phyloP scores from a whole-genome alignment of 2,888 invertebrate species.

The Steinernema carpocapsae region DNA sequence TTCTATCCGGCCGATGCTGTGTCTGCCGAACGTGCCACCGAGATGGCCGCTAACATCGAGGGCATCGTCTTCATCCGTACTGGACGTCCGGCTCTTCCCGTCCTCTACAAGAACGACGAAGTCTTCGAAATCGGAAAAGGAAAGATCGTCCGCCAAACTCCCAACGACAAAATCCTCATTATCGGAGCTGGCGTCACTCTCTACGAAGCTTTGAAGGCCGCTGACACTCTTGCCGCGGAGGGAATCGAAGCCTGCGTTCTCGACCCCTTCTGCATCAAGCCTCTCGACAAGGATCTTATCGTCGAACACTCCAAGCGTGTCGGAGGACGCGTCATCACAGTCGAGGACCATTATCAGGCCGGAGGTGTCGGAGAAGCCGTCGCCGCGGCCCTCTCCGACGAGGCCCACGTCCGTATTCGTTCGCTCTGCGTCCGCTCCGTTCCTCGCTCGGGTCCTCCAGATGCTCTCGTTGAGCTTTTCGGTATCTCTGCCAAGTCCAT shows the following conservation, averaged over 20 bases:
- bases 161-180: slow-evolving; percentile 82
- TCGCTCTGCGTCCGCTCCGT: slow-evolving; percentile 71
- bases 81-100: slow-evolving; percentile 85
- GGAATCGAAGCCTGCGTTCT: slow-evolving; percentile 80
- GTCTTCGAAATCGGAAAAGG: slow-evolving; percentile 78
- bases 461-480: slow-evolving; percentile 83
- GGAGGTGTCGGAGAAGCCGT: slow-evolving; percentile 95
- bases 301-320: slow-evolving; percentile 76
- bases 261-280: slow-evolving; percentile 84
- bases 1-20: slow-evolving; percentile 87
- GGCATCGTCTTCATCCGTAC: slow-evolving; percentile 93
- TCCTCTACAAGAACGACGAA: slow-evolving; percentile 85
- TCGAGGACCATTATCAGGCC: slow-evolving; percentile 94
- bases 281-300: slow-evolving; percentile 83
- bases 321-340: slow-evolving; percentile 78
- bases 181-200: slow-evolving; percentile 93
- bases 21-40: slow-evolving; percentile 85
- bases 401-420: slow-evolving; percentile 49
- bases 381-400: slow-evolving; percentile 47
- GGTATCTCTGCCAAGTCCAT: slow-evolving; percentile 86
- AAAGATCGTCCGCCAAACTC: slow-evolving; percentile 79
- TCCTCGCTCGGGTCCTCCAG: slow-evolving; percentile 90
- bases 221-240: slow-evolving; percentile 69
- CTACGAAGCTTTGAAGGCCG: slow-evolving; percentile 86
- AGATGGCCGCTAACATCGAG: slow-evolving; percentile 79